Evolutionary conservation across 2,888 invertebrate genomes (phyloP).

Genomic region (Aromia moschata): DNA sequence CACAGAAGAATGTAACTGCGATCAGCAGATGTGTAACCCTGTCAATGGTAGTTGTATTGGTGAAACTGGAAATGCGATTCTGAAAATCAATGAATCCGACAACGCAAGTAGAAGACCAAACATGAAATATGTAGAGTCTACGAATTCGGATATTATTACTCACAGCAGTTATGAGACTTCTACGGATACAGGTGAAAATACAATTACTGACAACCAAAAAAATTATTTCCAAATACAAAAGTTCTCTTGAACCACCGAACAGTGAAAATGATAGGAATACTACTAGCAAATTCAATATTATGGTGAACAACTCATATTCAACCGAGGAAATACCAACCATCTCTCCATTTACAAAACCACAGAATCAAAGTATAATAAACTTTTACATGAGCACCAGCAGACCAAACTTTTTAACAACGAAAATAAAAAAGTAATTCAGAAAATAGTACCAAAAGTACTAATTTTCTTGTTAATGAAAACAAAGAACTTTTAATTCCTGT

Average conservation of each 20-base stretch:
- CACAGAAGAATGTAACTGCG: constrained; percentile 69
- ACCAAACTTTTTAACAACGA: too few species aligned
- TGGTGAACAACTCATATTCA: not conserved
- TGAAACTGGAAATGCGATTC: not conserved
- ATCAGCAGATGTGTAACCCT: constrained; percentile 37
- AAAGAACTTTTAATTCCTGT: constrained; percentile 30
- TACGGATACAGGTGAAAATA: too few species aligned
- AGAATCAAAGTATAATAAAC: not conserved
- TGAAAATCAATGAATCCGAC: not conserved
- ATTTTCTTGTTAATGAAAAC: not conserved
- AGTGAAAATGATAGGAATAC: too few species aligned
- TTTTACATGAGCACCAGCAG: too few species aligned
- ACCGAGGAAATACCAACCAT: not conserved
- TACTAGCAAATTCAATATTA: not conserved
- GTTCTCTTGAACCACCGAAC: too few species aligned
- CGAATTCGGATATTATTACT: not conserved
- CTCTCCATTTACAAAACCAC: not conserved
- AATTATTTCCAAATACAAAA: too few species aligned
- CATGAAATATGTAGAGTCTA: too few species aligned
- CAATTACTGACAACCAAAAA: too few species aligned
- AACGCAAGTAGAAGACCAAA: not conserved
- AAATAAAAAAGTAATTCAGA: not conserved
- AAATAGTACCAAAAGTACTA: not conserved
- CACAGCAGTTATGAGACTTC: too few species aligned
- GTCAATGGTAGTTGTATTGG: constrained; percentile 7